Base-by-base conservation (phyloP, 2,888 invertebrate species). In the Diarsia rubi region DNA sequence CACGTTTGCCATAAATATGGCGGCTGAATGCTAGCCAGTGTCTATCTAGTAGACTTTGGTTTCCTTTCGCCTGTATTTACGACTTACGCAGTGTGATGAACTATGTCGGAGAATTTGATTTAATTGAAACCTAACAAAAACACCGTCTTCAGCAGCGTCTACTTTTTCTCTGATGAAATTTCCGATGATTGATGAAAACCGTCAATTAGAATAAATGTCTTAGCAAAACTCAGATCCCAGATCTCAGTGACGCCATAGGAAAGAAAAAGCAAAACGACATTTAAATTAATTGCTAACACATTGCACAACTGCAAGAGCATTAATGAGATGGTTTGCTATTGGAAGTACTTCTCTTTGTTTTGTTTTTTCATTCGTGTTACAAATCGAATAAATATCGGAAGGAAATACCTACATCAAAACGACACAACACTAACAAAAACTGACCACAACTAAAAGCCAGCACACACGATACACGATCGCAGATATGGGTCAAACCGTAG, bases 401-500 rank as follows among this genome's bases (percentile, higher is more conserved):
- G 49, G 37, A 52, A 64, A 12, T 27, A 47, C 21, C 62, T 19
- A 63, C 64, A 54, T 31, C 65, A 52, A 44, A 3, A 44, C 47
- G n/a, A 66, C 42, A 49, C 31, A 24, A 65, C 21, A 49, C 27
- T 16, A 31, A 60, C 71, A 75, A 83, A 79, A 60, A 65, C 69
- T 79, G 72, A 63, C 78, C 81, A 49, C 52, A 68, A 60, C 78
- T 24, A 64, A 82, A 73, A 69, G 21, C 49, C n/a, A 68, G 63
- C 74, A 77, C 75, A 65, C 79, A 78, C 69, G 49, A 73, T 75
- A 65, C 79, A 78, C 69, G 49, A 73, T 75, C 47, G 57, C 68
- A 83, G 79, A 89, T 86, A 85, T 86, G 79, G 88, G 86, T 85
- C 86, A 86, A 81, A 79, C 88, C 85, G 74, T 79, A 83, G 91